Evolutionary conservation across 1,140 invertebrate genomes (phyloP).

Genomic region (Potamilus streckersoni): DNA sequence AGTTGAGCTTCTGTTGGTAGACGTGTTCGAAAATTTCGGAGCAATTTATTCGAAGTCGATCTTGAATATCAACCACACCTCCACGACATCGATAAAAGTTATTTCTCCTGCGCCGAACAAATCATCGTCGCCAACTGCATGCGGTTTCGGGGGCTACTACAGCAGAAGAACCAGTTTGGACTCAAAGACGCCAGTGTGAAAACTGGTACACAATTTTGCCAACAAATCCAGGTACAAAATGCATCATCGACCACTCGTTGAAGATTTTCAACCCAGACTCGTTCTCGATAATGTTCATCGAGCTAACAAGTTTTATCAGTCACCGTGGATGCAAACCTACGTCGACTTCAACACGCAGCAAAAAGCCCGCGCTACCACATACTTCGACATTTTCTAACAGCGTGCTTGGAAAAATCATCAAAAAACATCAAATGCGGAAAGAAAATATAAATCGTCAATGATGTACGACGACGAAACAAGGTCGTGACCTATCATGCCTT

Average conservation of each 20-base stretch:
- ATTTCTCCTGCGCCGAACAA: no score
- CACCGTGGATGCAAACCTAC: neutral
- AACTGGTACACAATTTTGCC: neutral
- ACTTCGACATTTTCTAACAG: neutral
- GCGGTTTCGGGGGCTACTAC: no score
- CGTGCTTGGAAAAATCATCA: neutral
- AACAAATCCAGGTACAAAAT: no score
- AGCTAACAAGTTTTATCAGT: slow-evolving; percentile 10
- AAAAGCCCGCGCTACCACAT: no score
- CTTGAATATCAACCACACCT: slow-evolving; percentile 23
- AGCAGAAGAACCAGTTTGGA: no score
- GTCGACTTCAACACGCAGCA: no score
- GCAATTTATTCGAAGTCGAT: slow-evolving; percentile 18
- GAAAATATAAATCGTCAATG: neutral
- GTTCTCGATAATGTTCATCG: neutral
- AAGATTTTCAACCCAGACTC: neutral
- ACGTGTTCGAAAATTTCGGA: slow-evolving; percentile 40
- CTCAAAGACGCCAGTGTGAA: no score
- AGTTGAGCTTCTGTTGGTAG: slow-evolving; percentile 27
- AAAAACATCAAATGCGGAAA: neutral
- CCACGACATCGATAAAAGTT: slow-evolving; percentile 14
- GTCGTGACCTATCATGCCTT: neutral
- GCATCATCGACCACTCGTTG: no score
- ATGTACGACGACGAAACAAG: slow-evolving; percentile 6
- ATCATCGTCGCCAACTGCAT: no score